Evolutionary conservation across 2,888 invertebrate genomes (phyloP), one percentile per base, ranked within the genome.

Genomic region (Zootermopsis nevadensis): DNA sequence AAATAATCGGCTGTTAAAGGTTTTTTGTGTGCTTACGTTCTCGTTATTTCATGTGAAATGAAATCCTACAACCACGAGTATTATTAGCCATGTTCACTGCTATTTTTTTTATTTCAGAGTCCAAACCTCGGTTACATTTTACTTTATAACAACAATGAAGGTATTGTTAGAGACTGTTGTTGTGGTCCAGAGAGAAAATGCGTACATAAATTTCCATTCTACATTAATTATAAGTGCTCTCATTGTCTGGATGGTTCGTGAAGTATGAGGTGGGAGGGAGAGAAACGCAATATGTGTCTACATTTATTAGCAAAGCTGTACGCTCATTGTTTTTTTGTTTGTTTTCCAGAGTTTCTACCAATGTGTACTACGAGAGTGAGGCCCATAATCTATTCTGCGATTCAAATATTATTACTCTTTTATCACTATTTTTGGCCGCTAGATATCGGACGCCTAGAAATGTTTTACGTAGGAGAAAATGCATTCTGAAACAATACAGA

Each of bases 261-360:
- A 30, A 30, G 66, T 30, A 10, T 19, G 33, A 33, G 69, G 69
- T 19, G 33, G 15, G 77, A 60, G 79, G 66, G 79, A 35, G 27
- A 33, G 76, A 48, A 76, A 76, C 42, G 79, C 79, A 79, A 79
- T 79, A 79, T 79, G 79, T 55, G 79, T 66, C 60, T 66, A 66
- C 66, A 79, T 79, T 79, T 79, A 79, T 79, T 79, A 66, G 38
- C 66, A 33, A 77, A 66, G 31, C 79, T 35, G 79, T 30, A 79
- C 66, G 48, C 6, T 33, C 79, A 66, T 66, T 79, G 79, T 79
- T 35, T 77, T 76, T 79, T 60, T n/a, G n/a, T n/a, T n/a, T n/a
- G n/a, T n/a, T n/a, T n/a, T n/a, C n/a, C n/a, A 66, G n/a, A 74
- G n/a, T n/a, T n/a, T n/a, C 33, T n/a, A 74, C 74, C 74, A 74